phyloP scores from a whole-genome alignment of 2,113 vertebrate species.

The Coptodon bakossiorum region DNA sequence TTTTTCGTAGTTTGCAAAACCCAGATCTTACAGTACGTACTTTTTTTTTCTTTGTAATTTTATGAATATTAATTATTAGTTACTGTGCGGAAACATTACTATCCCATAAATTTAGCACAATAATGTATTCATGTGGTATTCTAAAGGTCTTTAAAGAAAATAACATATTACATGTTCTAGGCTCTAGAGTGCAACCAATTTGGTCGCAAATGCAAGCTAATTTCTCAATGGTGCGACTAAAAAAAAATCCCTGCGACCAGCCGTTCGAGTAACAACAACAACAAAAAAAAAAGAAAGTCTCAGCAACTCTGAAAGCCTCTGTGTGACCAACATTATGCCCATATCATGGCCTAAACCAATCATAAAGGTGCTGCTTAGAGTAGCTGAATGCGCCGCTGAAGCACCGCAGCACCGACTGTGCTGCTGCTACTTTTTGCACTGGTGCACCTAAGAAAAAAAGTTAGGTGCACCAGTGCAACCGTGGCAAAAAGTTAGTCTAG shows the following conservation, averaged over 20 bases:
- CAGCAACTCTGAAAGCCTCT: background rate
- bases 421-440: background rate
- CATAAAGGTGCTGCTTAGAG: background rate
- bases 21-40: background rate
- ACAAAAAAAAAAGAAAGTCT: background rate
- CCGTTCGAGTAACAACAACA: background rate
- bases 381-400: background rate
- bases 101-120: background rate
- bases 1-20: background rate
- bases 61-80: background rate
- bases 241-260: rapidly evolving
- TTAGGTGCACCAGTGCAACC: background rate
- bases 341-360: background rate
- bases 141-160: background rate
- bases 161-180: background rate
- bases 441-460: background rate
- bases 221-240: rapidly evolving
- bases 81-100: background rate
- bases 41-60: background rate
- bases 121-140: background rate
- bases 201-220: background rate
- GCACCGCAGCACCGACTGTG: background rate
- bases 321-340: background rate
- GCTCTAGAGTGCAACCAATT: background rate
- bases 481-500: background rate